Base-by-base conservation (phyloP, 2,797 vertebrate species). In the Sparus aurata region DNA sequence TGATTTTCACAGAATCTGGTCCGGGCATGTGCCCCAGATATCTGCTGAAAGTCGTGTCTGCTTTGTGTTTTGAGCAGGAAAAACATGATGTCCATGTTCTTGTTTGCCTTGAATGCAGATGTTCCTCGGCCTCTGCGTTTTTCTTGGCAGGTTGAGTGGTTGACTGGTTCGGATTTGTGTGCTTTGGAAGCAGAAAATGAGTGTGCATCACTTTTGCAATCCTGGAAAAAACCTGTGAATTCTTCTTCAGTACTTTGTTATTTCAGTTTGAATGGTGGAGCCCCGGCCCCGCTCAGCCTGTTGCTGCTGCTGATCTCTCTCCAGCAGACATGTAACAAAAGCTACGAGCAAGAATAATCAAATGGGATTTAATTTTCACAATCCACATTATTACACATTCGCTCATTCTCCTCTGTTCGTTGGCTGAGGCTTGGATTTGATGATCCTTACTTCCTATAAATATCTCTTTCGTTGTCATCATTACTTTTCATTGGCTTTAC, bases 121-220 rank as follows among this genome's bases (percentile, higher is more conserved):
- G 64, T 71, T 75, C 55, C 57, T 80, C 49, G 64, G 57, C 47
- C 47, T 18, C 30, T 52, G 0, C 16, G 55, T 88, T 90, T 73
- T 62, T 78, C 17, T 92, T 91, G 88, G 86, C 86, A 50, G 50
- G 6, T 69, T 2, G 1, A 41, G 43, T 5, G 12, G 20, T 75
- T 46, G 50, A 60, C 71, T 58, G 53, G 45, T 80, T 74, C 67
- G 7, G 50, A 9, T 71, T 64, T 88, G 83, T 85, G n/a, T 89
- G 52, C 77, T 86, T 90, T 93, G 83, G 88, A 83, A 65, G 65
- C 16, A 41, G 8, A 75, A 73, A 63, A 64, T 61, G 43, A 58
- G n/a, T 60, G 41, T 25, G 47, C 27, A 77, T 68, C 55, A 45
- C 69, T 77, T 84, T 85, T 77, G 49, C 43, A 77, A 47, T 65